Evolutionary conservation across 2,797 vertebrate species (phyloP), one percentile per base, ranked within the genome.

Genomic region (Sorex maritimensis): DNA sequence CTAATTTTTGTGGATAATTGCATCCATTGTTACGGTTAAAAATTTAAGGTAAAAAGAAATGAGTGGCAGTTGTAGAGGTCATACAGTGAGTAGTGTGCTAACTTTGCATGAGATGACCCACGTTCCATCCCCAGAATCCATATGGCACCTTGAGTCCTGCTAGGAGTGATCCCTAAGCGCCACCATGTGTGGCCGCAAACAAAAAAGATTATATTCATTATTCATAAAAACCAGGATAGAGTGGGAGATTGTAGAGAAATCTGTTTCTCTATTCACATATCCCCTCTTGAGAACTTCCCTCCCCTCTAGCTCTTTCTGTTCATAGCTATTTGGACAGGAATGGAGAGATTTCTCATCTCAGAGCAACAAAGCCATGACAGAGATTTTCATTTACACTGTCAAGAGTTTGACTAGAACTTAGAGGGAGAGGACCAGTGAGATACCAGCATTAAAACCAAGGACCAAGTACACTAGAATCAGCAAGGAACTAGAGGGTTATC

Each of bases 21-120:
- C 38, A 71, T 73, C 82, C 30, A 84, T 52, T 88, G 71, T 67
- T 81, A 90, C 63, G 30, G 58, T 85, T 79, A 79, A 81, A 68
- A 89, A 38, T n/a, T 46, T 85, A 30, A 90, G 69, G 10, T 10
- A 15, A 49, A 91, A 65, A 55, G 13, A 14, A 55, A 55, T 15
- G 52, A 15, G 14, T 55, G 13, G 52, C 10, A 14, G 52, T 55
- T 14, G 52, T 55, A 55, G 52, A 55, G 52, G 17, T 55, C 13
- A 17, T 55, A 14, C 52, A 55, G 52, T 15, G 17, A 12, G 13
- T 55, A 1, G 52, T 14, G 52, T 55, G 52, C 52, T 55, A 2
- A 4, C 2, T 17, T 55, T 55, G 52, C 9, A 55, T 55, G 13
- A 55, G 17, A 15, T 55, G 13, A 55, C 52, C 52, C 52, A 55